A percentile compares a stretch with the other conserved stretches of the same genome.
Evolutionary conservation across 2,797 vertebrate genomes (phyloP).

Genomic region (Argyrosomus regius): DNA sequence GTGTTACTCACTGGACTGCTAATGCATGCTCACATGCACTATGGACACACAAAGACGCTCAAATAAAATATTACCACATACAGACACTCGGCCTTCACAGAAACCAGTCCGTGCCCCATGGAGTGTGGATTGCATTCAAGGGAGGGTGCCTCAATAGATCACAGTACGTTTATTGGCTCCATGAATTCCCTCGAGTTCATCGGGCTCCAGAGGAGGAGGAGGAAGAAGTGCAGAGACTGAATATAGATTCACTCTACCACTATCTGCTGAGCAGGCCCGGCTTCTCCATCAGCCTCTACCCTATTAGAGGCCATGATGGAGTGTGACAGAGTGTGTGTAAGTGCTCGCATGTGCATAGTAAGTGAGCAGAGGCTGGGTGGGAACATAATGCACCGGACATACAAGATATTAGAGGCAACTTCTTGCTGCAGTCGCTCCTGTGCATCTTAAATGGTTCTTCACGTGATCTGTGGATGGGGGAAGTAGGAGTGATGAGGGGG

Average conservation of each 20-base stretch:
- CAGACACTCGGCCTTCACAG: slow-evolving; percentile 30
- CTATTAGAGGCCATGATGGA: slow-evolving; percentile 77
- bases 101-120: slow-evolving; percentile 22
- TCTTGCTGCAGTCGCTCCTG: not conserved
- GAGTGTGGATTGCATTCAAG: slow-evolving; percentile 66
- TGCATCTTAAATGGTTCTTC: not conserved
- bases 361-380: slow-evolving; percentile 44
- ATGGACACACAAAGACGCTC: slow-evolving; percentile 10
- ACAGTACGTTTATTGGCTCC: slow-evolving; percentile 74
- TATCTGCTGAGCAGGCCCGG: slow-evolving; percentile 68
- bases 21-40: slow-evolving; percentile 35
- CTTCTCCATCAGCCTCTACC: slow-evolving; percentile 64
- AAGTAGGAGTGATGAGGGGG: no score
- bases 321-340: slow-evolving; percentile 61
- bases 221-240: slow-evolving; percentile 68
- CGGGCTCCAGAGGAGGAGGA: slow-evolving; percentile 66
- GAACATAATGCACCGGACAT: slow-evolving; percentile 33
- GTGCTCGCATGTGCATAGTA: slow-evolving; percentile 59
- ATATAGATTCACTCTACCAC: slow-evolving; percentile 76
- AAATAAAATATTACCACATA: slow-evolving; percentile 39
- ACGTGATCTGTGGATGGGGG: no score
- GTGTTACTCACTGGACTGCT: slow-evolving; percentile 2
- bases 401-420: slow-evolving; percentile 18
- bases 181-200: slow-evolving; percentile 75
- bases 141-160: slow-evolving; percentile 69